Percentiles rank a stretch among this genome's conserved stretches.
Evolutionary conservation across 2,113 vertebrate species (phyloP).

Genomic region (Corythaixoides concolor): DNA sequence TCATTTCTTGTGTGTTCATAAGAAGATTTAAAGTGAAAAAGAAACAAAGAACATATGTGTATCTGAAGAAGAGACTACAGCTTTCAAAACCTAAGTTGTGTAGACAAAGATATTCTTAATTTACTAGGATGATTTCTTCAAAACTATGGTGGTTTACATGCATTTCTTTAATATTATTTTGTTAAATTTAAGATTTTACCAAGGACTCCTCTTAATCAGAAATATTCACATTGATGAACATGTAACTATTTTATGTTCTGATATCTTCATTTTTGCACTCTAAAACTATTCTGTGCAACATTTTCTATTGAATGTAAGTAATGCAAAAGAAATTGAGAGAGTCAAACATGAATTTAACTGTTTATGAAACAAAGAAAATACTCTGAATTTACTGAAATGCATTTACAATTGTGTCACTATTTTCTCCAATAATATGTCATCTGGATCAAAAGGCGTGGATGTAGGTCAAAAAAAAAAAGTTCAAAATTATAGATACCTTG

Average conservation of each 20-base stretch:
- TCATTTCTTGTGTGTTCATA: not conserved
- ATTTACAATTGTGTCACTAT: not conserved
- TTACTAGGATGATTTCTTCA: not conserved
- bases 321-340: not conserved
- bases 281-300: not conserved
- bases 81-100: not conserved
- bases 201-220: not conserved
- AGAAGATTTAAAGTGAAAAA: not conserved
- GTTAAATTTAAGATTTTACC: not conserved
- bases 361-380: not conserved
- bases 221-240: not conserved
- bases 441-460: not conserved
- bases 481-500: not conserved
- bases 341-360: not conserved
- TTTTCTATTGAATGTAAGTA: not conserved
- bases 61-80: not conserved
- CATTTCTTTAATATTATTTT: not conserved
- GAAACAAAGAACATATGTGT: not conserved
- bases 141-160: fast-evolving
- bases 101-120: not conserved
- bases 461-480: not conserved
- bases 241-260: not conserved
- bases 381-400: not conserved
- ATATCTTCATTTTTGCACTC: not conserved
- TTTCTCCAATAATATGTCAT: not conserved